A percentile compares a stretch with the other conserved stretches of the same genome.
phyloP scores from a whole-genome alignment of 2,113 vertebrate species.

The Lipotes vexillifer region DNA sequence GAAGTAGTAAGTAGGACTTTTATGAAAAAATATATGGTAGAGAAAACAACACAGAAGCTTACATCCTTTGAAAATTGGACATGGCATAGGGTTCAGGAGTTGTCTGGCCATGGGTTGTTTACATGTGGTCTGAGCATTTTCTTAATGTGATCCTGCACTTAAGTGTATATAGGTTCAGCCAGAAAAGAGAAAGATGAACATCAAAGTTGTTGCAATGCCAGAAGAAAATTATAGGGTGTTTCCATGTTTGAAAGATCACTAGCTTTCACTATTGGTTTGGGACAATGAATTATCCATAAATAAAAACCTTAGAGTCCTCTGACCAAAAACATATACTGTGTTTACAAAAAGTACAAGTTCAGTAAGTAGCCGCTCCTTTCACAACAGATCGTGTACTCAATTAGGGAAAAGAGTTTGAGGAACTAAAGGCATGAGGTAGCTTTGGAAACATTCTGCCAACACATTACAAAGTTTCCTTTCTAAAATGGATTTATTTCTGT shows the following conservation, averaged over 20 bases:
- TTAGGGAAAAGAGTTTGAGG: neutral
- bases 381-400: conserved; percentile 32
- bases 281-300: conserved; percentile 80
- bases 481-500: neutral
- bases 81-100: conserved; percentile 73
- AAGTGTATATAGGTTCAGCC: conserved; percentile 77
- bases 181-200: conserved; percentile 79
- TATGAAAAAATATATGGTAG: conserved; percentile 59
- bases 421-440: neutral
- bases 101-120: conserved; percentile 80
- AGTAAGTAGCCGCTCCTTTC: conserved; percentile 20
- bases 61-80: conserved; percentile 75
- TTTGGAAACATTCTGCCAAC: neutral
- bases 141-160: conserved; percentile 76
- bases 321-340: conserved; percentile 73
- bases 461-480: neutral
- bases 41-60: conserved; percentile 50
- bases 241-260: conserved; percentile 81
- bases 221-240: conserved; percentile 84
- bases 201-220: conserved; percentile 77
- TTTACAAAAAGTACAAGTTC: conserved; percentile 70
- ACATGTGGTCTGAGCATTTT: conserved; percentile 77
- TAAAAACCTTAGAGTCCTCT: conserved; percentile 58
- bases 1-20: conserved; percentile 63
- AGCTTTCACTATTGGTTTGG: conserved; percentile 79